Evolutionary conservation across 30 jellyfish, hydroid and myxozoan species (phyloP), one percentile per base, ranked within the genome.

Genomic region (Chrysaora quinquecirrha): DNA sequence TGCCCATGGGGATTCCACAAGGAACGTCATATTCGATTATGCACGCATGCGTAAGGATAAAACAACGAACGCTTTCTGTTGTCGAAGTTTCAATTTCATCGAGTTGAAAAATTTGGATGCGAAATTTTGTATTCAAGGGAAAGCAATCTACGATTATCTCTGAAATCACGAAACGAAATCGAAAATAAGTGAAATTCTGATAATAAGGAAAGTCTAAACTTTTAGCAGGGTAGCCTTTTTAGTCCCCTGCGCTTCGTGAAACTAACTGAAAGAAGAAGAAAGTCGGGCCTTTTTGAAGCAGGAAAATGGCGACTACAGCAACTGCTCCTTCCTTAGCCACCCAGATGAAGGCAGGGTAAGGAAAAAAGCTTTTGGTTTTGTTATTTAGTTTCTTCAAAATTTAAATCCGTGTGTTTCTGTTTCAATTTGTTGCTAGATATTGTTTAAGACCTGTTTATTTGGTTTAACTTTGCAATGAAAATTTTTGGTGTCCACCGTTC

Each of bases 231-330:
- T 56, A 21, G 29, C 71, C 6, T 56, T 56, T 56, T 25, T 3
- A 21, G 32, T 7, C 19, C 10, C 29, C 32, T n/a, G 10, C 71
- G 3, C 24, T 3, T 31, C 24, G 76, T 64, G 48, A 27, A 64
- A 58, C 9, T 10, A 20, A 23, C 10, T 19, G 24, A 22, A 22
- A 27, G 50, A 23, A 10, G 50, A 22, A 27, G 58, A 83, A 62
- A 58, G 31, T 60, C 73, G 49, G 62, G 86, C 75, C 34, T 49
- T 65, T 66, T 62, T 48, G 76, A 71, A 63, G 87, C 76, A 52
- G 60, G 31, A 83, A 83, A 73, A 83, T 73, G 87, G 87, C 87
- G 94, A 72, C 87, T 38, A 83, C 94, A 3, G 87, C 87, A 25
- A 71, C 87, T 38, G 77, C 87, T n/a, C 87, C 64, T 23, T 34